Base-by-base conservation (phyloP, 2,797 vertebrate species). In the Epinephelus awoara region DNA sequence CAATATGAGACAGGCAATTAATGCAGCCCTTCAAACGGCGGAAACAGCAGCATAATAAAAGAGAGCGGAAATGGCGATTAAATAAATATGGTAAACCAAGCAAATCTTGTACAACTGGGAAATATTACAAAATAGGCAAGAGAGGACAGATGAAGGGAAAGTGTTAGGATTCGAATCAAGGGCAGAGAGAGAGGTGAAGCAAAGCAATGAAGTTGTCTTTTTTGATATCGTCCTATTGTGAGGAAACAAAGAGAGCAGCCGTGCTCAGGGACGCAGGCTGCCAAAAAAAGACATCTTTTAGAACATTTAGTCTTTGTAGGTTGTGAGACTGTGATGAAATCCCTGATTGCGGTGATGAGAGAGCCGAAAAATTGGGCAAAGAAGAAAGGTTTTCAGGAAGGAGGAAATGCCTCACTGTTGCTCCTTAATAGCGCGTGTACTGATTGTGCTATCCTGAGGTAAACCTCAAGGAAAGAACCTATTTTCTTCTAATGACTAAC, bases 51-150 rank as follows among this genome's bases (percentile, higher is more conserved):
- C 75, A 59, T 76, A 90, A 92, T 93, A 91, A 78, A 86, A 84
- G 50, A 27, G 68, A 83, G 76, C 80, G 52, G 77, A 87, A 72
- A 64, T 49, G 67, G 62, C 79, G 68, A 92, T 90, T 77, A 83
- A 85, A 92, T 91, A 91, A 92, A 90, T 83, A 91, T 91, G 90
- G 61, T 84, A 90, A 90, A 88, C 71, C 42, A 17, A 79, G 84
- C 77, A 75, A 65, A 83, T 90, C 62, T 82, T 76, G 75, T 73
- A 66, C 83, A 83, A 79, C 67, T 80, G 84, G 89, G 91, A 87
- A 91, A 93, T 91, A 92, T 93, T 90, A 83, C 63, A 82, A 85
- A 80, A 82, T 21, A 62, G 50, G 66, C 52, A 76, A 82, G 88
- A 72, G 51, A 82, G 68, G 76, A 70, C 34, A 72, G 66, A 86